These are phyloP conservation scores for Apeira syringaria DNA, from an alignment of 2,888 invertebrate genomes.

Conservation along the genomic window DNA sequence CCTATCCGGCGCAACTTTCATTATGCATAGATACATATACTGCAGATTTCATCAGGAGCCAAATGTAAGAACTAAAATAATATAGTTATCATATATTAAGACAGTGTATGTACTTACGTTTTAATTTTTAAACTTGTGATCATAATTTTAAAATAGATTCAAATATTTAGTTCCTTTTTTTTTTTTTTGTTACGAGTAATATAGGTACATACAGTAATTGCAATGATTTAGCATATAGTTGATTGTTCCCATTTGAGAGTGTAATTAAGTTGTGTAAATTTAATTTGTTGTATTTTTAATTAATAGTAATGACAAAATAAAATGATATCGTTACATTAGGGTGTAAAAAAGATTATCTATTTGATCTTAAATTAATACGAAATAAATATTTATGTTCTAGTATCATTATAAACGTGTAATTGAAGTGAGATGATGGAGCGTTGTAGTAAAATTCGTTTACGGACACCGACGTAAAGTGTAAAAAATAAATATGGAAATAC, in stretches of 20 bases:
- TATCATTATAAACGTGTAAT: slow-evolving; percentile 79
- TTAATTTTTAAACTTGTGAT: slow-evolving; percentile 75
- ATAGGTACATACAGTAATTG: slow-evolving; percentile 56
- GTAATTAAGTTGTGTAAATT: slow-evolving; percentile 78
- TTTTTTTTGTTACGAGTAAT: slow-evolving; percentile 73
- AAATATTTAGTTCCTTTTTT: slow-evolving; percentile 79
- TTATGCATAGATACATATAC: slow-evolving; percentile 43
- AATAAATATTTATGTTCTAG: slow-evolving; percentile 83
- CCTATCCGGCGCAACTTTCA: slow-evolving; percentile 47
- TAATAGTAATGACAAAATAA: slow-evolving; percentile 81
- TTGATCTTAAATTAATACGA: slow-evolving; percentile 82
- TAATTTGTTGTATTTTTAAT: slow-evolving; percentile 80
- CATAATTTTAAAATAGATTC: slow-evolving; percentile 58
- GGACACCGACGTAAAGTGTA: slow-evolving; percentile 81
- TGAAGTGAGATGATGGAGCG: slow-evolving; percentile 72
- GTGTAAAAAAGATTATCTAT: slow-evolving; percentile 84
- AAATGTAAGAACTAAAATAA: slow-evolving; percentile 72
- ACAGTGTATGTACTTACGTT: slow-evolving; percentile 57
- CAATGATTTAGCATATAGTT: slow-evolving; percentile 68
- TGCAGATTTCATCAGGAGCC: slow-evolving; percentile 65
- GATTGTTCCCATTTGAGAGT: slow-evolving; percentile 77
- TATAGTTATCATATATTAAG: slow-evolving; percentile 59
- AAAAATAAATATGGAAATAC: slow-evolving; percentile 81
- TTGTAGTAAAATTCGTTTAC: slow-evolving; percentile 82
- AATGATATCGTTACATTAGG: slow-evolving; percentile 82